Percentiles rank a stretch among this genome's conserved stretches.
phyloP scores from a whole-genome alignment of 2,888 invertebrate species.

The Eremobia ochroleuca region DNA sequence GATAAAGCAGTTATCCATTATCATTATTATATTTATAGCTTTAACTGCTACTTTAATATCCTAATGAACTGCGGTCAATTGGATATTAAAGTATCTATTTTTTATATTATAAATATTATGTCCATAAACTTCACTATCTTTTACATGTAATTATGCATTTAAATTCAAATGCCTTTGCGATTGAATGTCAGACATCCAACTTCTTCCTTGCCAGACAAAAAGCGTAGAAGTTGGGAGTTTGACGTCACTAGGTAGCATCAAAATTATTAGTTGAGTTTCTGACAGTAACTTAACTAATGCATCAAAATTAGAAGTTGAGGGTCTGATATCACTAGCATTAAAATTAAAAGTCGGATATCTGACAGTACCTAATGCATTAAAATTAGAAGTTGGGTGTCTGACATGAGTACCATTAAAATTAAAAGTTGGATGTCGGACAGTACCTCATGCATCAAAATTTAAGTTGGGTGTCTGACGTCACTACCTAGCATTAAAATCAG shows the following conservation, averaged over 20 bases:
- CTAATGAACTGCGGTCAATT: too few species aligned
- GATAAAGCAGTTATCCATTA: conserved; percentile 25
- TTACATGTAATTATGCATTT: not conserved
- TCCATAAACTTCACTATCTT: not conserved
- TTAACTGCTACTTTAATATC: too few species aligned
- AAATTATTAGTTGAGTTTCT: not conserved
- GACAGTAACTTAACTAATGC: not conserved
- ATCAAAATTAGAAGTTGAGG: not conserved
- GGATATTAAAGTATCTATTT: too few species aligned
- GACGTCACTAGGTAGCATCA: not conserved
- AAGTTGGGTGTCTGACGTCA: not conserved
- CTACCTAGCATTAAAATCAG: not conserved
- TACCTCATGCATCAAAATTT: not conserved
- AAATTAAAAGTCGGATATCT: not conserved
- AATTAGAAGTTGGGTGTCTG: not conserved
- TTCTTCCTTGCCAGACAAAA: not conserved
- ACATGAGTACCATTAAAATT: not conserved
- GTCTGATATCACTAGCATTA: not conserved
- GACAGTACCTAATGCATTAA: not conserved
- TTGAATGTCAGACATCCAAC: not conserved
- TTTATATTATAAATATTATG: not conserved
- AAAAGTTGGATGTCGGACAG: not conserved
- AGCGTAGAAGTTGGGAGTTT: not conserved
- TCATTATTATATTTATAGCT: conserved; percentile 28
- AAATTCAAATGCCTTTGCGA: not conserved